These are phyloP conservation scores for Allacma fusca DNA, from an alignment of 2,888 invertebrate species.

Conservation along the genomic window DNA sequence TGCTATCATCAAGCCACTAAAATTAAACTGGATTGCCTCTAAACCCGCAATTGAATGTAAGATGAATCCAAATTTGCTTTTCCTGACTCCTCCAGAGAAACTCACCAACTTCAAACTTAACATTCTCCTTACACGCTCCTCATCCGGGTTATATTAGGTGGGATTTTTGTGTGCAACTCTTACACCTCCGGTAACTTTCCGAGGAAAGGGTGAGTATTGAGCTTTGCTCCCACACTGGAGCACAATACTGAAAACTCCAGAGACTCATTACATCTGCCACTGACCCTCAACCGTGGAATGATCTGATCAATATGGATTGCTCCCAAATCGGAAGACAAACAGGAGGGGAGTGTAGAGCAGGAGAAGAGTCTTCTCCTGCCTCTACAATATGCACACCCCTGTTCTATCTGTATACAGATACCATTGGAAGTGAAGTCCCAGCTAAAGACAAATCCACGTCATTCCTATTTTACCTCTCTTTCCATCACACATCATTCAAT, in stretches of 20 bases:
- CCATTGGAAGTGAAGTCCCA: neutral
- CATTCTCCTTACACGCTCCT: neutral
- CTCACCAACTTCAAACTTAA: neutral
- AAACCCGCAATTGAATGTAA: conserved; percentile 19
- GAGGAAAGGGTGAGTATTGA: neutral
- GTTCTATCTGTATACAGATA: neutral
- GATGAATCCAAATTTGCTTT: conserved; percentile 16
- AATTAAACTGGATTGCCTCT: conserved; percentile 44
- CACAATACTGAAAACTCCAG: conserved; percentile 42
- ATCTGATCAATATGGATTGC: conserved; percentile 59
- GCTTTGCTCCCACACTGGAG: neutral
- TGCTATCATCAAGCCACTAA: conserved; percentile 46
- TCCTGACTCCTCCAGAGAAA: neutral
- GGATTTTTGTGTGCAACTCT: too few relatives aligned
- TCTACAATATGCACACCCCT: too few relatives aligned
- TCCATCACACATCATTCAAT: conserved; percentile 45
- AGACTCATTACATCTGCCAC: conserved; percentile 57
- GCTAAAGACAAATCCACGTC: conserved; percentile 38
- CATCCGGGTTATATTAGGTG: neutral
- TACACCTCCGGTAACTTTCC: too few relatives aligned
- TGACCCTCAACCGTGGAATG: conserved; percentile 47
- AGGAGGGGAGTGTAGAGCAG: conserved; percentile 38
- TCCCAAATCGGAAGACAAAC: conserved; percentile 57
- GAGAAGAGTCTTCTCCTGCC: neutral
- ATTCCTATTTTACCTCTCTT: conserved; percentile 40